Conservation (phyloP, 2,797 vertebrate genomes). For the Astyanax mexicanus region DNA sequence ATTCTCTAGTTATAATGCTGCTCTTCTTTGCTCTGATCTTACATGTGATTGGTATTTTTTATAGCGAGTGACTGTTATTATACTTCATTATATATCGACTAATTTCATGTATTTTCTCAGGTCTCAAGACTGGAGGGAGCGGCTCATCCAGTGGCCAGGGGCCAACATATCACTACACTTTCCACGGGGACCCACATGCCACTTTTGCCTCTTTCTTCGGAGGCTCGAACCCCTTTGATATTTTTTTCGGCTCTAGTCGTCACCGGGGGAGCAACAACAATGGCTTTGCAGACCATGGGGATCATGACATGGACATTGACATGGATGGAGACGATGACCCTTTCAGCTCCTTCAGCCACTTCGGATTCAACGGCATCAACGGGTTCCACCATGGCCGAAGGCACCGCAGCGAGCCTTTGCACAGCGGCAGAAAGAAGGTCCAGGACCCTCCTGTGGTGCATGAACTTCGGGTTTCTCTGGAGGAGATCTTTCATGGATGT, state of each 20-base stretch:
- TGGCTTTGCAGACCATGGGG: slow-evolving; percentile 84
- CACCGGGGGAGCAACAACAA: slow-evolving; percentile 83
- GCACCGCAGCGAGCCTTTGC: slow-evolving; percentile 79
- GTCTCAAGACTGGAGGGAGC: slow-evolving; percentile 93
- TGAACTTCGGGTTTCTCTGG: slow-evolving; percentile 94
- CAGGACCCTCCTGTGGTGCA: slow-evolving; percentile 97
- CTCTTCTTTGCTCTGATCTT: too few species aligned
- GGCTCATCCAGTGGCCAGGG: slow-evolving; percentile 89
- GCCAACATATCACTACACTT: slow-evolving; percentile 94
- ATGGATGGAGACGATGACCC: slow-evolving; percentile 87
- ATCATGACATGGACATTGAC: slow-evolving; percentile 83
- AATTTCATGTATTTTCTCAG: slow-evolving; percentile 65
- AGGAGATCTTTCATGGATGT: slow-evolving; percentile 97
- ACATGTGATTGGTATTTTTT: not conserved
- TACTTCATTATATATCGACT: not conserved
- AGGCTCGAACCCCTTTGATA: slow-evolving; percentile 96
- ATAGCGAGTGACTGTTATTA: too few species aligned
- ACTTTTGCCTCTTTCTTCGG: slow-evolving; percentile 98
- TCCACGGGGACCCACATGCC: slow-evolving; percentile 96
- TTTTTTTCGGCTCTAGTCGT: slow-evolving; percentile 93
- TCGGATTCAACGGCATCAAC: slow-evolving; percentile 89
- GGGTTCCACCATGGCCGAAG: slow-evolving; percentile 82
- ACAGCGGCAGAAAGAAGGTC: slow-evolving; percentile 83
- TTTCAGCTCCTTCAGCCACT: slow-evolving; percentile 88
- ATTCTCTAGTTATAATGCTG: too few species aligned